Evolutionary conservation across 2,888 invertebrate genomes (phyloP), one percentile per base, ranked within the genome.

Genomic region (Plagodis pulveraria): DNA sequence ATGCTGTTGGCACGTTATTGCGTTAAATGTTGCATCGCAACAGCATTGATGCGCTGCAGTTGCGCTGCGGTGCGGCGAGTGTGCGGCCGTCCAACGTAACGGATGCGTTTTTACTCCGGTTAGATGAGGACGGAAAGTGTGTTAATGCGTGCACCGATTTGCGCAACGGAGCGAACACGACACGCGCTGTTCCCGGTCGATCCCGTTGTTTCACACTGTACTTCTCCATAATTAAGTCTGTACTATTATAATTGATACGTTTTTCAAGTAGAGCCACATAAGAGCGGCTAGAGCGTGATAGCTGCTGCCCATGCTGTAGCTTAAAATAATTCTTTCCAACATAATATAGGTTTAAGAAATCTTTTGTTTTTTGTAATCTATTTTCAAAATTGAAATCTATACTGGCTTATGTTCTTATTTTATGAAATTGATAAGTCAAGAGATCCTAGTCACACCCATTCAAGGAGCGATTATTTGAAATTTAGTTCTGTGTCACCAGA

Each of bases 21-120:
- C 53, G 40, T 50, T 63, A 62, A 56, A 57, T 65, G 40, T 50
- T 63, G 63, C 57, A 58, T 65, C 53, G 69, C 67, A 60, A 66
- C 60, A 60, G 58, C 10, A 62, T 50, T 45, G 48, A 57, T 56
- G 64, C 62, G 51, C 51, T 65, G 70, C 66, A 70, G 64, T 66
- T 50, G 54, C 49, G 45, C 7, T 55, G 55, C 60, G 48, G 53
- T n/a, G 58, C 55, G 40, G 55, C 51, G 63, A 56, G 63, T 58
- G 67, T 65, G 70, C 63, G 67, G 58, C 57, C 53, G 71, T 63
- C 67, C 72, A 70, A 74, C 77, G 79, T 86, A 86, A 83, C 88
- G 88, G 86, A 84, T 83, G 81, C 80, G 83, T 86, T 89, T 87
- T 86, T 84, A 83, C 83, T 77, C 78, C 78, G 83, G 78, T 81